Base-by-base conservation (phyloP, 2,797 vertebrate species). In the Sebastes minor region DNA sequence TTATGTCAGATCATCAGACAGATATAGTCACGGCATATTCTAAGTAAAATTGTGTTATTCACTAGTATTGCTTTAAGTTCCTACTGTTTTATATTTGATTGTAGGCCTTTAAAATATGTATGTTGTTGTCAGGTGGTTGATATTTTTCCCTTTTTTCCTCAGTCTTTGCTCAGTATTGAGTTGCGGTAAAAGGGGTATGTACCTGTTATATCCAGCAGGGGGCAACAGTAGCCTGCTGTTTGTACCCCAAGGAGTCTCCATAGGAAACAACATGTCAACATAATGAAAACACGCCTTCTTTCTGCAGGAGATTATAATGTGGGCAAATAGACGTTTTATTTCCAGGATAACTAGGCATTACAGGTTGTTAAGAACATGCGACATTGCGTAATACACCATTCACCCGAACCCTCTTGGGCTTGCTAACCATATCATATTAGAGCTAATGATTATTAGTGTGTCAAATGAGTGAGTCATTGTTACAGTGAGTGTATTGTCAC, bases 391-490 rank as follows among this genome's bases (percentile, higher is more conserved):
- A 73, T 74, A 30, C 20, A 72, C 56, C 78, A 80, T 77, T 84
- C 70, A 78, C 70, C 60, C 66, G 61, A 86, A 71, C 74, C 88
- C 87, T 88, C 80, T 62, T 73, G 83, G 90, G 89, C 80, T 82
- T 82, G 85, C 86, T 91, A 88, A 89, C 81, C 84, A 62, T 81
- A 88, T 89, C 87, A 74, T 86, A 93, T 91, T 92, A 92, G 82
- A 81, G 82, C 78, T 93, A 91, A 93, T 93, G 85, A 90, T 90
- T 94, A 92, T 92, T 91, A 90, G 86, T 89, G 85, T 91, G 89
- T 91, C 89, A 88, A 89, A 91, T 92, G 88, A 91, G 87, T 78
- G 83, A 91, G 71, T 91, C 91, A 86, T 85, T 87, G 89, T 91
- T 91, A 84, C 76, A 81, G 66, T 76, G 80, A 88, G 79, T 80